Conservation (phyloP, 64 coral and sea anemone genomes). For the Astreopora myriophthalma region DNA sequence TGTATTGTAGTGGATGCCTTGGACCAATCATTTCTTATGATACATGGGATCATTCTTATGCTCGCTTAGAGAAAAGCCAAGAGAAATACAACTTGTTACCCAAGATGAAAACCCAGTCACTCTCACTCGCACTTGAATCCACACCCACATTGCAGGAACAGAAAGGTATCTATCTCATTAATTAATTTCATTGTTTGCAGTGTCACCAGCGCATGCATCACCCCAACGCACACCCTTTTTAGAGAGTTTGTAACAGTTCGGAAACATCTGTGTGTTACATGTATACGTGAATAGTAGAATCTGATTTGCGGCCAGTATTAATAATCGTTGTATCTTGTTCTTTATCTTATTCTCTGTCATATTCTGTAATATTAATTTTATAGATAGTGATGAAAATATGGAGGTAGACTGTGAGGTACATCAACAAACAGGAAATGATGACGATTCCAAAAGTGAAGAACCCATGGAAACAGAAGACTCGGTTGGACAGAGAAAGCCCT, state of each 20-base stretch:
- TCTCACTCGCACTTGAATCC: not conserved
- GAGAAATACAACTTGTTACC: not conserved
- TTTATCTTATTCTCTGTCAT: not conserved
- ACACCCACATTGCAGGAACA: not conserved
- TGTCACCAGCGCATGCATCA: too few species aligned
- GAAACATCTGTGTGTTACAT: too few species aligned
- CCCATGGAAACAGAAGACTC: not conserved
- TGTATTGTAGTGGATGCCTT: conserved; percentile 56
- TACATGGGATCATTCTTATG: conserved; percentile 71
- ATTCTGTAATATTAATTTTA: not conserved
- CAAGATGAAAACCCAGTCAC: not conserved
- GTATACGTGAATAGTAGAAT: too few species aligned
- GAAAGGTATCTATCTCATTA: not conserved
- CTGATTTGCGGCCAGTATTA: too few species aligned
- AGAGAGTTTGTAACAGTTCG: too few species aligned
- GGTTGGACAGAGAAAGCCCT: not conserved
- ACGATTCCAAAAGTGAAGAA: not conserved
- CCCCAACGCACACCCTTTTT: too few species aligned
- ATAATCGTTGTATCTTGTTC: not conserved
- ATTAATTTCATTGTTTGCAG: not conserved
- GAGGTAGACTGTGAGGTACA: not conserved
- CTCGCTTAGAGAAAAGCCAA: not conserved
- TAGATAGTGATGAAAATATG: conserved; percentile 1
- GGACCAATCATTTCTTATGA: conserved; percentile 27
- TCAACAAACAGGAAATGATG: not conserved